Evolutionary conservation across 2,113 vertebrate species (phyloP).

Genomic region (Sceloporus tristichus): DNA sequence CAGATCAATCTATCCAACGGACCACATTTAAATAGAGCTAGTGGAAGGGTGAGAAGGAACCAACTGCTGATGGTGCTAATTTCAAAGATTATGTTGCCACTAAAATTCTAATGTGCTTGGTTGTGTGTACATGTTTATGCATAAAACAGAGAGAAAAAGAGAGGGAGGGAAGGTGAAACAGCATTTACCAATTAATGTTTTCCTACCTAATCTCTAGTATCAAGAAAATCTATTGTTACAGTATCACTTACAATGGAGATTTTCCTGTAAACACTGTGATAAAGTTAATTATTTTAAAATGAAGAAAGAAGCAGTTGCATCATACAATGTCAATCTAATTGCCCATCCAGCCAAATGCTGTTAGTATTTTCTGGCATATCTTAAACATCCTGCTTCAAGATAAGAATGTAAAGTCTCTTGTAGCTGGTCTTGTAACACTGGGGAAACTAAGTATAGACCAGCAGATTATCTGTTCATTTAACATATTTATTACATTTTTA

Average conservation of each 20-base stretch:
- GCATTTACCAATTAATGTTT: slow-evolving; percentile 4
- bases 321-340: not conserved
- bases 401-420: not conserved
- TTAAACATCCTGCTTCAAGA: not conserved
- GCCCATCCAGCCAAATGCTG: not conserved
- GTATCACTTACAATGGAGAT: slow-evolving; percentile 1
- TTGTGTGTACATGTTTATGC: not conserved
- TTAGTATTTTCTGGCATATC: not conserved
- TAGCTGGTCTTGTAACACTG: not conserved
- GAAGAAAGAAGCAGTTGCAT: too few species aligned
- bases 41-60: not conserved
- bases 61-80: slow-evolving; percentile 66
- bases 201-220: not conserved
- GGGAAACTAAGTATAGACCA: not conserved
- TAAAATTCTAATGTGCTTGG: slow-evolving; percentile 33
- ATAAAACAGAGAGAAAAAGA: not conserved
- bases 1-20: slow-evolving; percentile 79
- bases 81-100: slow-evolving; percentile 39
- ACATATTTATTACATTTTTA: not conserved
- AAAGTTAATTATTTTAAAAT: not conserved
- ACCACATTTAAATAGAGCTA: slow-evolving; percentile 53
- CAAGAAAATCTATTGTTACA: not conserved
- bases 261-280: not conserved
- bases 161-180: not conserved
- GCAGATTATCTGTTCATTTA: not conserved